Evolutionary conservation across 2,113 vertebrate species (phyloP), one percentile per base, ranked within the genome.

Genomic region (Rhynchopsitta pachyrhyncha): DNA sequence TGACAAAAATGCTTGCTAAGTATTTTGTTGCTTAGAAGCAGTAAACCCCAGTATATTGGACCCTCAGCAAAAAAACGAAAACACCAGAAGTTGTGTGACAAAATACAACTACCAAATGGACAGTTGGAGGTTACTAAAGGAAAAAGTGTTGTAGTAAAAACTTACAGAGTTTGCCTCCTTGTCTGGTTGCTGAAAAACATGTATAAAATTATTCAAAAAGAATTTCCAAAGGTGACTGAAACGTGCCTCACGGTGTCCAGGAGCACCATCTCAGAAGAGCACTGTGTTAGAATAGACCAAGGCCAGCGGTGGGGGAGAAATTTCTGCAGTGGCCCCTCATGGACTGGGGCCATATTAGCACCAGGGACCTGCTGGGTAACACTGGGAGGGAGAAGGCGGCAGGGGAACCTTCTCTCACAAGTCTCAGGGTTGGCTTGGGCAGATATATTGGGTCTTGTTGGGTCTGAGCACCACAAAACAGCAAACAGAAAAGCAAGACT

Each of bases 361-460:
- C 15, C 4, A 39, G 24, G 15, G 19, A 49, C 33, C 14, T 75
- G 11, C 37, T 62, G 25, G 20, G 8, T 57, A 41, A 6, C 15
- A 23, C 15, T 39, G 15, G 18, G 41, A 62, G 33, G 20, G 55
- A 70, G 0, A 1, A 46, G 7, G 23, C 14, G 74, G 15, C 60
- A 39, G 20, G 46, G 7, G 6, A 53, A 73, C 49, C 64, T 82
- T 85, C 46, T 85, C 28, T 12, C 24, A 23, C 27, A 63, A 49
- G 25, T 44, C 35, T 50, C 9, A 14, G 18, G 25, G 3, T 39
- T 77, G 52, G 1, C 16, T 31, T 66, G 27, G 9, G 14, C 18
- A 53, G 10, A 20, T n/a, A 14, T 47, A 13, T 2, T 68, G 3
- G 8, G 24, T 67, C 15, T 52, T 1, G 0, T n/a, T 81, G 69